Base-by-base conservation (phyloP, 2,888 invertebrate genomes). In the Aphodius granarius region DNA sequence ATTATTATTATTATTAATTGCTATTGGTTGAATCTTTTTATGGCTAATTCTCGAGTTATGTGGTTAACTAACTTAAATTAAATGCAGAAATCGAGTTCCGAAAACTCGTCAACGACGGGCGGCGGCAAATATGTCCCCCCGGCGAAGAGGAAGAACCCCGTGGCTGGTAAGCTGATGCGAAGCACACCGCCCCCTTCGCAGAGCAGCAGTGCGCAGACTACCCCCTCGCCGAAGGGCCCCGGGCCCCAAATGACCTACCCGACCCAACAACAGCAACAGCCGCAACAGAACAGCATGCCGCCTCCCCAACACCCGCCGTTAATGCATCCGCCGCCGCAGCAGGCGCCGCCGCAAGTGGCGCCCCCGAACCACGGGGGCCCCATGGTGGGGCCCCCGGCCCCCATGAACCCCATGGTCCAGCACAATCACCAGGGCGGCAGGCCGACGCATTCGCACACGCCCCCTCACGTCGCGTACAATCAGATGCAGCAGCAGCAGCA, bases 81-180 rank as follows among this genome's bases (percentile, higher is more conserved):
- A n/a, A n/a, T 71, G n/a, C 43, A 75, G 75, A 75, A 77, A 75
- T 63, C 71, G 19, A 23, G 63, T 43, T 63, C 72, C 13, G 75
- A 70, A 22, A 76, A 74, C 20, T 76, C 76, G 5, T 75, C 75
- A 43, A 9, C 43, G 1, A 13, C 43, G 1, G 43, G 43, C 20
- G 87, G 88, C 81, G 92, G 91, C 43, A 94, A 94, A 86, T 94
- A 94, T 86, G 91, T 94, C 78, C 94, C 94, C 78, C 94, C 95
- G 18, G 92, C 93, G 78, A 95, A 94, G 87, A 90, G 95, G 85
- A 94, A 95, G 89, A 91, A 90, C 79, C 86, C 86, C 72, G 86
- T 91, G 86, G 86, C 90, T 64, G 92, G 92, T 70, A 94, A 93
- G 85, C 83, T 94, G 75, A 91, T 93, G 81, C 91, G 94, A 63